Base-by-base conservation (phyloP, 2,888 invertebrate genomes). In the Dryocosmus kuriphilus region DNA sequence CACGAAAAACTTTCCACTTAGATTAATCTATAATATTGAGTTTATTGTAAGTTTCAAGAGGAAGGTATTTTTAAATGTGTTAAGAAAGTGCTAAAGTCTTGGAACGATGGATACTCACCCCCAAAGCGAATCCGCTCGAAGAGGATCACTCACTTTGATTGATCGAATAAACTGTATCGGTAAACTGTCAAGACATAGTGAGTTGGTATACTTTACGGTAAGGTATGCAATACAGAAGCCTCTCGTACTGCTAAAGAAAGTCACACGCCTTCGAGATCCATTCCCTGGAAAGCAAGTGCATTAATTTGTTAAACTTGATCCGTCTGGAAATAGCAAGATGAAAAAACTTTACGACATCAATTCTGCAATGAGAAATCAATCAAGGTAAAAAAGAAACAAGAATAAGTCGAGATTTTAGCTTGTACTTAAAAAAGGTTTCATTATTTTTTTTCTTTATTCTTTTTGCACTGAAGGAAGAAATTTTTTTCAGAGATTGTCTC, bases 91-190 rank as follows among this genome's bases (percentile, higher is more conserved):
- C 46, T 46, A 67, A 51, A 67, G 67, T 27, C 67, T 46, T 19
- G 46, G 65, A 41, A 62, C 24, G 65, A 67, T 67, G 41, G 41
- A 46, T 67, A 27, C 41, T 27, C 65, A 41, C 41, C 51, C 8
- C 63, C 76, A 32, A 24, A 73, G 76, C 74, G 79, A 51, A 77
- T 80, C 80, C 80, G 80, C 80, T 81, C 71, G 77, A 57, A 76
- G 77, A 77, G 80, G 77, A 80, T 81, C 81, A 77, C 81, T 81
- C 81, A 81, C 77, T 82, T 82, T 80, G 81, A 82, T 82, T 82
- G 80, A 82, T 82, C 80, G 81, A 82, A 82, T 82, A 82, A 82
- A 80, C 77, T 74, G 75, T 30, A 82, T 82, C 76, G 80, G 77
- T 76, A 77, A 82, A 79, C 79, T 82, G 81, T 79, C 81, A 76